These are phyloP conservation scores for Cyclophora punctaria DNA, from an alignment of 2,888 invertebrate species.

Conservation along the genomic window DNA sequence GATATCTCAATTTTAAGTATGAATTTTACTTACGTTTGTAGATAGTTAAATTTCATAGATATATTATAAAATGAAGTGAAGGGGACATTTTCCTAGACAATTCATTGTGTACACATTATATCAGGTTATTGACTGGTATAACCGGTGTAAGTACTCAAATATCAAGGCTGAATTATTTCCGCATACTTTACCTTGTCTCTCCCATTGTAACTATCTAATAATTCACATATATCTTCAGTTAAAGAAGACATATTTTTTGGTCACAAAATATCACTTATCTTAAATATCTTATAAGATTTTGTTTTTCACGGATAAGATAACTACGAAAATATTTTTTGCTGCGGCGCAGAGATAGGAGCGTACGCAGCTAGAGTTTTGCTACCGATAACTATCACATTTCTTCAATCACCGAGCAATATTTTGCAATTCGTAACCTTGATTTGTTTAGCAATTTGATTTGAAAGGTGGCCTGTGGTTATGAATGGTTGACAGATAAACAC, in stretches of 20 bases:
- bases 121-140: constrained; percentile 31
- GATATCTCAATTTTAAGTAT: too few species aligned
- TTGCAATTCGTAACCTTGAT: constrained; percentile 29
- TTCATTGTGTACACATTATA: neutral
- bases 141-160: constrained; percentile 30
- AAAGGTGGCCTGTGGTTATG: constrained; percentile 35
- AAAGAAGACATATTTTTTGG: constrained; percentile 46
- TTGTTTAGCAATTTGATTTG: constrained; percentile 28
- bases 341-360: constrained; percentile 18
- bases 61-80: too few species aligned
- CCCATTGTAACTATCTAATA: constrained; percentile 88
- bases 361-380: constrained; percentile 33
- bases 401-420: constrained; percentile 31
- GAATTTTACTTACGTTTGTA: too few species aligned
- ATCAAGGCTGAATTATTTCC: constrained; percentile 45
- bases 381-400: constrained; percentile 55
- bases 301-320: constrained; percentile 14
- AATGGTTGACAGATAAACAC: constrained; percentile 8
- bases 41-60: too few species aligned
- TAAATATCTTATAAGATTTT: constrained; percentile 27
- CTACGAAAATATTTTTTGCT: neutral
- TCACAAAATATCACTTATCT: constrained; percentile 9
- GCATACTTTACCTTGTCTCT: constrained; percentile 83
- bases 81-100: too few species aligned
- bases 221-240: constrained; percentile 77